Base-by-base conservation (phyloP, 2,113 vertebrate species). In the Petrocephalus microphthalmus region DNA sequence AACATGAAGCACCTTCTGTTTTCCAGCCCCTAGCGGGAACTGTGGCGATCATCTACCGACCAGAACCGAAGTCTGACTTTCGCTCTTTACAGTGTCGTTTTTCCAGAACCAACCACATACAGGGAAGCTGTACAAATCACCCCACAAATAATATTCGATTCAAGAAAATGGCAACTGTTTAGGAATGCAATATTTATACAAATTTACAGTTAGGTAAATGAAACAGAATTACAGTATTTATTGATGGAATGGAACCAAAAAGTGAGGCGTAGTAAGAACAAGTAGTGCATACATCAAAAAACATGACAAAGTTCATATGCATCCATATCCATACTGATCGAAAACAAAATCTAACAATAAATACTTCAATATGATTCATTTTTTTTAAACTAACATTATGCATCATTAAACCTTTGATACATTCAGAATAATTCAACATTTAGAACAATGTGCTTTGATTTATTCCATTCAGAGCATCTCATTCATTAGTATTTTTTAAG, bases 331-430 rank as follows among this genome's bases (percentile, higher is more conserved):
- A 42, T 2, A 74, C 64, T 37, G 29, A 3, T 54, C 87, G 82
- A 88, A 84, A 84, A 87, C 64, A 51, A 33, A 51, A 67, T 84
- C 29, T n/a, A 71, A 86, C 42, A 89, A 60, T 83, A 89, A 85
- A 88, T 88, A 33, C 52, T 47, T 51, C 54, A 54, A 57, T 67
- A 78, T 22, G 60, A 54, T 74, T 54, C 56, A 53, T 53, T 37
- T 82, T 74, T 81, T 82, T 49, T 42, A 42, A 42, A 47, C 25
- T 51, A 67, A 85, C 13, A 33, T 53, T 33, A 33, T 33, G 60
- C 29, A 78, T 85, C n/a, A 4, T n/a, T 84, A 74, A 37, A 78
- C 22, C 37, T 83, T 83, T 47, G 20, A 67, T 89, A 89, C 88
- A 86, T 89, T 89, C 88, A 86, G 52, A 54, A 85, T 74, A 5